Evolutionary conservation across 2,888 invertebrate genomes (phyloP), one percentile per base, ranked within the genome.

Genomic region (Polylopha cassiicola): DNA sequence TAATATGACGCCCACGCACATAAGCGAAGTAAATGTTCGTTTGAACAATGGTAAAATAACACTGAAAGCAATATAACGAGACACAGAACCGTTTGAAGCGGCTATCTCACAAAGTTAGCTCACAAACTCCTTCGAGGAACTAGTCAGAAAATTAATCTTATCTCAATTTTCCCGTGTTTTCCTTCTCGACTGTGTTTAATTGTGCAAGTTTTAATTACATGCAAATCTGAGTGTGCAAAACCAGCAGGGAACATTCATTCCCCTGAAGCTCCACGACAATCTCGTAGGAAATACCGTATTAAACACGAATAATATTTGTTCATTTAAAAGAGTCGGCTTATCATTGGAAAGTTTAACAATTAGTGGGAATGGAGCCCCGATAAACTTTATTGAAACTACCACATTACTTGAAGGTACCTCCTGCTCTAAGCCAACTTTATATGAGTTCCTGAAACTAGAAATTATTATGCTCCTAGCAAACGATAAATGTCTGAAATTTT

Each of bases 141-240:
- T 72, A 74, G 66, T 69, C 69, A 60, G 73, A 75, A 74, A 74
- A 79, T 77, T 77, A 78, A 76, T 78, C 73, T 78, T 76, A 73
- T 78, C 75, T 73, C 68, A 73, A 74, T 78, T 78, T 75, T 75
- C 66, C 61, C 57, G 65, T 72, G 71, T 74, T 76, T 76, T 73
- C 72, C 71, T 71, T 64, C 69, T 63, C 62, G 55, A 61, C 64
- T 65, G 65, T 69, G 67, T 75, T 75, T 77, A 74, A 75, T 73
- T 73, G 74, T 74, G 66, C 72, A 79, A 78, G 75, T 79, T 79
- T 79, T 77, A 77, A 80, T 80, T 73, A 70, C 72, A 77, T 74
- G 73, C 74, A 71, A 74, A 73, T 50, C 69, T 63, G 55, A 67
- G 72, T 61, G 59, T 66, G 61, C 56, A 54, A 56, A 50, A 58